Base-by-base conservation (phyloP, 2,888 invertebrate genomes). In the Empis livida region DNA sequence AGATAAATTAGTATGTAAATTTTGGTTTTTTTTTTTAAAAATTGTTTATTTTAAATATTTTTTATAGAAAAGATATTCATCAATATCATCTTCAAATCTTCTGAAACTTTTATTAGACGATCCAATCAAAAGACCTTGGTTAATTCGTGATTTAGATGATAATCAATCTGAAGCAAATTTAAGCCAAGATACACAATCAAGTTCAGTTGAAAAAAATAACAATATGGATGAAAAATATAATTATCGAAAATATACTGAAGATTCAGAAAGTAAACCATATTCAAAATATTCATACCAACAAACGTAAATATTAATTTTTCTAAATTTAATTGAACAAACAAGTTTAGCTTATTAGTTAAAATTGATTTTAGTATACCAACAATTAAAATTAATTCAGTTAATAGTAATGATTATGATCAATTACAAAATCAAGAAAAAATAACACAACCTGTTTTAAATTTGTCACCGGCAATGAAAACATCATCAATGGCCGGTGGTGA, bases 61-160 rank as follows among this genome's bases (percentile, higher is more conserved):
- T 20, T 42, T 50, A 15, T 38, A 52, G 52, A 50, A 49, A 3
- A 45, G 48, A 40, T 49, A 60, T 43, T 52, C 57, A 38, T 56
- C 60, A 4, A 55, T 61, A 2, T 67, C 68, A 1, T 69, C 69
- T 5, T 66, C 68, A 31, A 66, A 64, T 55, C 49, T 70, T n/a
- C 54, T 68, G 1, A 68, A 67, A 47, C 52, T 67, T 1, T 51
- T 70, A 41, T 47, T 70, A 41, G 64, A 65, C 38, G 67, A 69
- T 51, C 68, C 68, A 17, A 68, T 68, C 17, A 68, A 70, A 56
- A 64, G 73, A 63, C 73, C 75, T 61, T 76, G 76, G 71, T 61
- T 64, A 50, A 61, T 70, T 64, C 58, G 59, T 17, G 49, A 56
- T 47, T 49, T 45, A 39, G 55, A 52, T 13, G 17, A 46, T 35